Evolutionary conservation across 92 coral and sea anemone genomes (phyloP).

Genomic region (Porites evermanni): DNA sequence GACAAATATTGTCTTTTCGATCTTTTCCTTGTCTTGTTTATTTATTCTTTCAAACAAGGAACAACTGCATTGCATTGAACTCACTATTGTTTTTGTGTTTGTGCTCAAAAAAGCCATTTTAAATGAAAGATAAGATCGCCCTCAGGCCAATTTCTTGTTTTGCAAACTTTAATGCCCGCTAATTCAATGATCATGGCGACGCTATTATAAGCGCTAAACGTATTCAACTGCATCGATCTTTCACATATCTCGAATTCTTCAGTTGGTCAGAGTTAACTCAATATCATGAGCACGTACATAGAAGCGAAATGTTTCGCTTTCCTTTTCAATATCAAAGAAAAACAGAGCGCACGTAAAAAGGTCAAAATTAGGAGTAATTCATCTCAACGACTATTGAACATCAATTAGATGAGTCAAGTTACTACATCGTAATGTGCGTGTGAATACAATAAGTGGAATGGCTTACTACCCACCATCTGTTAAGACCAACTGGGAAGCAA

Average conservation of each 20-base stretch:
- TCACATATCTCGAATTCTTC: background rate
- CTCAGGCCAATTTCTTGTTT: conserved; percentile 12
- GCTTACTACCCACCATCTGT: conserved; percentile 8
- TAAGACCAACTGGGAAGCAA: background rate
- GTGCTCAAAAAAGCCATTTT: background rate
- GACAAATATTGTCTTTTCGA: no score
- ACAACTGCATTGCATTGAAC: no score
- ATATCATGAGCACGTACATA: conserved; percentile 1
- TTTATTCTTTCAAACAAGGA: no score
- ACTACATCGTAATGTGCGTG: no score
- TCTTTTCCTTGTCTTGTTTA: no score
- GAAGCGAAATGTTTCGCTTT: conserved; percentile 6
- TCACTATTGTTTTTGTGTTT: no score
- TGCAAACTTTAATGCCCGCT: background rate
- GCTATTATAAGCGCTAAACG: background rate
- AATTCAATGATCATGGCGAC: background rate
- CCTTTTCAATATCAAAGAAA: background rate
- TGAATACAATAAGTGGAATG: background rate
- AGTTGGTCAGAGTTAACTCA: background rate
- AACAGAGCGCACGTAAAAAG: background rate
- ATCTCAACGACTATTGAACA: background rate
- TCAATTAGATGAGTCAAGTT: no score
- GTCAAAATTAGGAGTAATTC: no score
- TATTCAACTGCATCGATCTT: background rate
- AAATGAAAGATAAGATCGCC: background rate